Evolutionary conservation across 2,888 invertebrate species (phyloP).

Genomic region (Nemapogon koenigi): DNA sequence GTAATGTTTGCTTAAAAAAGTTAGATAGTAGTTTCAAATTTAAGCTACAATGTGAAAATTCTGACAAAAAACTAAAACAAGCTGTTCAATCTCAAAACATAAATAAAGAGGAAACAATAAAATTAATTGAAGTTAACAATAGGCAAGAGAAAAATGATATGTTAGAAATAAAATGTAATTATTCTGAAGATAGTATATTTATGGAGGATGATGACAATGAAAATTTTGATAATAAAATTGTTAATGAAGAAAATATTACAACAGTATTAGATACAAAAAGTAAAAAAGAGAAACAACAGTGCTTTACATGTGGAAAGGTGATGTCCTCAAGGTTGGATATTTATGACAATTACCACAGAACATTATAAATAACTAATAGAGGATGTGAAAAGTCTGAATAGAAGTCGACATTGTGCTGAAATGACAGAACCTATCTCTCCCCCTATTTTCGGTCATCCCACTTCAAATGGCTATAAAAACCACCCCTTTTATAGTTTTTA

Average conservation of each 20-base stretch:
- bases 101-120: no score
- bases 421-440: neutral
- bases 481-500: no score
- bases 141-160: neutral
- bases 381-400: no score
- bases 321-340: constrained; percentile 46
- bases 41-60: constrained; percentile 23
- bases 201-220: no score
- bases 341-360: no score
- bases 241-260: no score
- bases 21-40: constrained; percentile 38
- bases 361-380: no score
- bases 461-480: neutral
- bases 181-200: neutral
- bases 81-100: no score
- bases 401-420: no score
- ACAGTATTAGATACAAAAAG: no score
- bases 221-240: no score
- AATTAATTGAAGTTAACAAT: no score
- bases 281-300: constrained; percentile 40
- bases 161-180: neutral
- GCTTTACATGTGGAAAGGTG: constrained; percentile 57
- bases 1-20: constrained; percentile 31
- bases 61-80: constrained; percentile 31
- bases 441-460: neutral